Evolutionary conservation across 64 coral and sea anemone genomes (phyloP).

Genomic region (Montipora efflorescens): DNA sequence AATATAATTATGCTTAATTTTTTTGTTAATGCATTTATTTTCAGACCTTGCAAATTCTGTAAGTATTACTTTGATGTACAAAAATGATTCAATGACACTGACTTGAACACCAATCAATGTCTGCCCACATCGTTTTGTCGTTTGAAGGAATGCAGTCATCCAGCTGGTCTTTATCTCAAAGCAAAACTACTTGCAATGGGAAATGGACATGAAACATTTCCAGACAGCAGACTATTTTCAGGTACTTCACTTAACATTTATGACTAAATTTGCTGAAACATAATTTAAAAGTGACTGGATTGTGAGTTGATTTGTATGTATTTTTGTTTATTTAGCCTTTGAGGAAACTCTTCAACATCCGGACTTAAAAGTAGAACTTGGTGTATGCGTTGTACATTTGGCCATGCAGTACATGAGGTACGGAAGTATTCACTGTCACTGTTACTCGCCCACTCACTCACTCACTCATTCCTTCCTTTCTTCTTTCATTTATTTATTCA

Average conservation of each 20-base stretch:
- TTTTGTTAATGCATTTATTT: slow-evolving; percentile 10
- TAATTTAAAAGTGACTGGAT: background rate
- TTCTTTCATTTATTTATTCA: background rate
- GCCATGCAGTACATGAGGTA: slow-evolving; percentile 85
- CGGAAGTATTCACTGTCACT: background rate
- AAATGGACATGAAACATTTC: slow-evolving; percentile 48
- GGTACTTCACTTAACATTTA: slow-evolving; percentile 47
- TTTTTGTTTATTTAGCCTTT: slow-evolving; percentile 59
- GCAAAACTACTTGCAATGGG: slow-evolving; percentile 80
- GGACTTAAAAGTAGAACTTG: slow-evolving; percentile 87
- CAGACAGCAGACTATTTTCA: slow-evolving; percentile 68
- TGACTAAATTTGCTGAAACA: background rate
- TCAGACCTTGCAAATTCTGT: slow-evolving; percentile 97
- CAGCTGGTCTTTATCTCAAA: slow-evolving; percentile 95
- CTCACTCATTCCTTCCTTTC: background rate
- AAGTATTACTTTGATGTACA: slow-evolving; percentile 47
- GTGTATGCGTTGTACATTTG: slow-evolving; percentile 73
- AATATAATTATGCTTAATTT: background rate
- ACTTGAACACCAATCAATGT: background rate
- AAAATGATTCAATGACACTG: background rate
- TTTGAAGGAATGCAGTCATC: slow-evolving; percentile 80
- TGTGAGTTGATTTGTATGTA: background rate
- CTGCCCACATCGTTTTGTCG: background rate
- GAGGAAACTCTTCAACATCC: slow-evolving; percentile 90
- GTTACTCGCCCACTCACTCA: too few species aligned